These are phyloP conservation scores for Lordiphosa fenestrarum DNA, from an alignment of 2,888 invertebrate genomes.

Conservation along the genomic window DNA sequence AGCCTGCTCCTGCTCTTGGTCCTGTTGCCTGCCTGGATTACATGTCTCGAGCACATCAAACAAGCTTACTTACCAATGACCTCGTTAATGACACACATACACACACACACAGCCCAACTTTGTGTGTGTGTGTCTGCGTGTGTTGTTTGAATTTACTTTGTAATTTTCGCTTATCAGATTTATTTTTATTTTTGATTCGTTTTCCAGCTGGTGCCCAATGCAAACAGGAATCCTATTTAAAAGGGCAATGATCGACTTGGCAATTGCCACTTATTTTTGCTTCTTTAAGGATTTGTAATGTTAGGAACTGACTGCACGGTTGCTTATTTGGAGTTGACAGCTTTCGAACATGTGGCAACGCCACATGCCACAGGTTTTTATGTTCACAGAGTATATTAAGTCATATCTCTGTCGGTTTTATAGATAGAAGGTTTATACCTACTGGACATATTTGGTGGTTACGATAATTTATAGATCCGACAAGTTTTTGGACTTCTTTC, in stretches of 20 bases:
- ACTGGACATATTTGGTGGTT: too few species aligned
- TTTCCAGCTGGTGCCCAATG: conserved; percentile 40
- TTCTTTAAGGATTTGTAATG: background rate
- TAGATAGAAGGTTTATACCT: too few species aligned
- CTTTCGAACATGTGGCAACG: too few species aligned
- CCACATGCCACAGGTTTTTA: too few species aligned
- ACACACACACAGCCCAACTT: conserved; percentile 34
- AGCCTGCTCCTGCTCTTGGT: conserved; percentile 18
- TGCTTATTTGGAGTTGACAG: too few species aligned
- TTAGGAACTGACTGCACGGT: too few species aligned
- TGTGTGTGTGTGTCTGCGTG: conserved; percentile 25
- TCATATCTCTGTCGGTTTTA: too few species aligned
- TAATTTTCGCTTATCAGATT: conserved; percentile 74
- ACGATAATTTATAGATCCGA: too few species aligned
- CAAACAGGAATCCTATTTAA: conserved; percentile 3
- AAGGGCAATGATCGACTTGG: background rate
- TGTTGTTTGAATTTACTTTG: conserved; percentile 64
- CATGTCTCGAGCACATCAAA: conserved; percentile 74
- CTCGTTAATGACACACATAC: conserved; percentile 69
- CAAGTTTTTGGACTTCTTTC: too few species aligned
- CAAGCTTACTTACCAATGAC: conserved; percentile 75
- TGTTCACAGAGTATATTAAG: too few species aligned
- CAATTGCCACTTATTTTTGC: conserved; percentile 24
- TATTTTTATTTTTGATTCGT: conserved; percentile 72
- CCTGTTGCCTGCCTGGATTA: conserved; percentile 46